phyloP scores from a whole-genome alignment of 2,797 vertebrate species.

The Capromys pilorides region DNA sequence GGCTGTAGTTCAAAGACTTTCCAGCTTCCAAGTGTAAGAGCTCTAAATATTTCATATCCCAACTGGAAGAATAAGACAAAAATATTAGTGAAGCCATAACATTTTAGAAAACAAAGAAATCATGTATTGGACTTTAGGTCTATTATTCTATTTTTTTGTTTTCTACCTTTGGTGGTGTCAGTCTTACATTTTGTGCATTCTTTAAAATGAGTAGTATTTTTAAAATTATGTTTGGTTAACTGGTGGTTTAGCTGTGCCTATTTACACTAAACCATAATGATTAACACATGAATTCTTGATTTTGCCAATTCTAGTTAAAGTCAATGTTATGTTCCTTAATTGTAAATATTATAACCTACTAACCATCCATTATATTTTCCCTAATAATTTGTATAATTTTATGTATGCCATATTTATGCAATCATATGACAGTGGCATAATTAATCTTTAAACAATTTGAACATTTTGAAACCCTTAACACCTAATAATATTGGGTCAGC shows the following conservation, averaged over 20 bases:
- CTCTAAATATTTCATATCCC: too few species aligned
- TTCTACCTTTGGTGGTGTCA: not conserved
- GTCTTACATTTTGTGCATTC: not conserved
- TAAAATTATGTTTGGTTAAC: not conserved
- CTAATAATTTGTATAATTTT: not conserved
- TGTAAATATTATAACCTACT: not conserved
- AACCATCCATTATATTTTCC: not conserved
- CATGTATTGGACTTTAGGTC: not conserved
- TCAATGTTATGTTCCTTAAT: not conserved
- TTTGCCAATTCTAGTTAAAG: not conserved
- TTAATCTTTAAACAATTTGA: not conserved
- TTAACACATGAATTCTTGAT: not conserved
- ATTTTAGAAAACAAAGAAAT: too few species aligned
- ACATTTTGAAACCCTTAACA: not conserved
- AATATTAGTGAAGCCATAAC: too few species aligned
- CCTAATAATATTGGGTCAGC: not conserved
- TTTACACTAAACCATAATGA: not conserved
- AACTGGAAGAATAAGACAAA: too few species aligned
- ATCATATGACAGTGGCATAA: not conserved
- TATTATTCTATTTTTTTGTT: not conserved
- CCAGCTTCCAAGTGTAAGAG: too few species aligned
- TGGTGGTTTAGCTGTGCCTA: not conserved
- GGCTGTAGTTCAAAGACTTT: too few species aligned
- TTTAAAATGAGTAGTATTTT: not conserved
- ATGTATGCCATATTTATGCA: not conserved